Percentiles rank a stretch among this genome's conserved stretches.
Conservation (phyloP, 2,888 invertebrate species). For the Chrysomela aeneicollis region DNA sequence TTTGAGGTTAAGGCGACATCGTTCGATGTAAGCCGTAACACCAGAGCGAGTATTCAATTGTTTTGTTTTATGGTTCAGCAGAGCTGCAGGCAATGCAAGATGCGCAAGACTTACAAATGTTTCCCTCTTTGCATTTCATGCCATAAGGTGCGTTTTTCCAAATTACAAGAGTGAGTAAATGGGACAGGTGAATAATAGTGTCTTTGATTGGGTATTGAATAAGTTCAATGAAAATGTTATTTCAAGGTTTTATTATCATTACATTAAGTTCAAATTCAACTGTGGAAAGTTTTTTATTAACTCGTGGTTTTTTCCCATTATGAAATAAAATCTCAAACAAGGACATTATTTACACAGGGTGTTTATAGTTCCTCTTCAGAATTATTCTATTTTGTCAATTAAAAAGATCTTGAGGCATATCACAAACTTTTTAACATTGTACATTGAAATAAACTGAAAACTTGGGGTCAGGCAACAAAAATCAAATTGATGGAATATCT, state of each 20-base stretch:
- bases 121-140: constrained; percentile 52
- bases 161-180: background rate
- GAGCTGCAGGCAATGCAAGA: constrained; percentile 54
- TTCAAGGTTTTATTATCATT: too few species aligned
- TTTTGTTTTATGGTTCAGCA: constrained; percentile 45
- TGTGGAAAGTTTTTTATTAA: too few species aligned
- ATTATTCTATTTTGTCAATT: too few species aligned
- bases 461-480: too few species aligned
- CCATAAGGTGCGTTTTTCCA: constrained; percentile 49
- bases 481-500: too few species aligned
- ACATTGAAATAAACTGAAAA: too few species aligned
- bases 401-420: too few species aligned
- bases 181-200: background rate
- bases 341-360: background rate
- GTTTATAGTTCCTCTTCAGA: background rate
- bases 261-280: too few species aligned
- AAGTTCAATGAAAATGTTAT: background rate
- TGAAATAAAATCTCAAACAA: background rate
- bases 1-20: constrained; percentile 19
- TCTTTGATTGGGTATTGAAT: background rate
- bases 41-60: constrained; percentile 36
- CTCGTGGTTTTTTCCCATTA: too few species aligned
- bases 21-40: constrained; percentile 17
- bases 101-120: constrained; percentile 51
- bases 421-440: too few species aligned